A percentile compares a stretch with the other conserved stretches of the same genome.
Conservation (phyloP, 1,140 invertebrate species). For the Artemia franciscana region DNA sequence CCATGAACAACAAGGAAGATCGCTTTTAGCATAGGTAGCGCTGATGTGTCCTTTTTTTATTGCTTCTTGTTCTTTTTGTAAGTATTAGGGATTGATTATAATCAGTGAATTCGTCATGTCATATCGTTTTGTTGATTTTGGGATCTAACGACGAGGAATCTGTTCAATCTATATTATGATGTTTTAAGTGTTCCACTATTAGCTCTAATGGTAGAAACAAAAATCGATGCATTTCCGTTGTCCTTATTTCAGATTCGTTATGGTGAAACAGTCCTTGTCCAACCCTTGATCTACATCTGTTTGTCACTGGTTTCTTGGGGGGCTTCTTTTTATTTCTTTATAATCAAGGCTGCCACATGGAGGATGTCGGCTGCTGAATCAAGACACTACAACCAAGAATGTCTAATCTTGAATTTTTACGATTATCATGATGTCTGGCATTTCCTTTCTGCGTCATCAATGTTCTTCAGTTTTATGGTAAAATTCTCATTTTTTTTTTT, state of each 20-base stretch:
- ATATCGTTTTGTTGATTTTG: no score
- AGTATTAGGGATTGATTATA: no score
- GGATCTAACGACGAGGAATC: no score
- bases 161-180: neutral
- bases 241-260: slow-evolving; percentile 31
- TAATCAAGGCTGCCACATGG: slow-evolving; percentile 54
- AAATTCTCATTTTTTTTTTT: slow-evolving; percentile 12
- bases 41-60: no score
- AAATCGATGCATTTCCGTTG: slow-evolving; percentile 6
- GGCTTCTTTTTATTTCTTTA: slow-evolving; percentile 45
- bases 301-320: slow-evolving; percentile 38
- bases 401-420: slow-evolving; percentile 49
- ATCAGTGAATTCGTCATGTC: no score
- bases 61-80: no score
- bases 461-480: slow-evolving; percentile 72
- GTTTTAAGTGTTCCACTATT: slow-evolving; percentile 9
- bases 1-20: no score
- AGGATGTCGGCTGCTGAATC: slow-evolving; percentile 52
- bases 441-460: slow-evolving; percentile 52
- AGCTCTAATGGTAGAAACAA: neutral
- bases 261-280: slow-evolving; percentile 34
- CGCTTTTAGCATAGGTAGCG: no score
- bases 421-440: slow-evolving; percentile 80
- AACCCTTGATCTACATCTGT: slow-evolving; percentile 36
- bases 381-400: slow-evolving; percentile 43